phyloP scores from a whole-genome alignment of 1,140 invertebrate species.

The Drosophila melanogaster region DNA sequence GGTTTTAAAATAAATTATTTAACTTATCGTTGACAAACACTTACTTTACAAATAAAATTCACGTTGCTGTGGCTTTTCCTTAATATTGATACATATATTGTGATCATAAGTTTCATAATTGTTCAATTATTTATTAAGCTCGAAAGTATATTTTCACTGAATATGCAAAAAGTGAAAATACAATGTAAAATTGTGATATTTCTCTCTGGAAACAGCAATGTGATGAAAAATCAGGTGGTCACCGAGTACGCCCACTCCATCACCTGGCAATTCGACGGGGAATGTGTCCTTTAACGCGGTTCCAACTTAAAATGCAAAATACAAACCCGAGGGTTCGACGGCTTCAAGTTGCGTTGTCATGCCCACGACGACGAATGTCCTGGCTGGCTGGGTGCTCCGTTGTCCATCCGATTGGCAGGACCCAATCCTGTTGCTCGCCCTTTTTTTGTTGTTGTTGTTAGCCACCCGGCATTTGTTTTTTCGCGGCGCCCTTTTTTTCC shows the following conservation, averaged over 20 bases:
- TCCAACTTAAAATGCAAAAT: conserved; percentile 80
- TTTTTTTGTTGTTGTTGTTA: conserved; percentile 41
- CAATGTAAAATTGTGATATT: conserved; percentile 27
- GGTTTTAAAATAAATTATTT: too few relatives aligned
- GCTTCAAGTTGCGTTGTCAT: conserved; percentile 77
- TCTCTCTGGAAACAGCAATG: conserved; percentile 11
- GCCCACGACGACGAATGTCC: conserved; percentile 35
- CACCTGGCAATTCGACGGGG: conserved; percentile 14
- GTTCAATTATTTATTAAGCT: neutral
- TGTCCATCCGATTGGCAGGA: conserved; percentile 22
- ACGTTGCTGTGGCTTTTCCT: too few relatives aligned
- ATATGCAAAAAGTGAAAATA: neutral
- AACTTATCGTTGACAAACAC: too few relatives aligned
- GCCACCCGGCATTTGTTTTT: conserved; percentile 51
- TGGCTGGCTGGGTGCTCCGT: conserved; percentile 9
- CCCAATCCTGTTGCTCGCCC: conserved; percentile 76
- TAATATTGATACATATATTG: too few relatives aligned
- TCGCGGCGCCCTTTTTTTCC: conserved; percentile 41
- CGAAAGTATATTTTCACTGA: neutral
- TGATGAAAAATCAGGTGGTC: conserved; percentile 13
- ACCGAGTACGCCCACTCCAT: conserved; percentile 16
- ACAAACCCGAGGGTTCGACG: conserved; percentile 63
- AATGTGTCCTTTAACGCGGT: conserved; percentile 55
- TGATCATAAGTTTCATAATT: neutral
- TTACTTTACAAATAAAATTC: too few relatives aligned